Evolutionary conservation across 2,113 vertebrate species (phyloP), one percentile per base, ranked within the genome.

Genomic region (Eretmochelys imbricata): DNA sequence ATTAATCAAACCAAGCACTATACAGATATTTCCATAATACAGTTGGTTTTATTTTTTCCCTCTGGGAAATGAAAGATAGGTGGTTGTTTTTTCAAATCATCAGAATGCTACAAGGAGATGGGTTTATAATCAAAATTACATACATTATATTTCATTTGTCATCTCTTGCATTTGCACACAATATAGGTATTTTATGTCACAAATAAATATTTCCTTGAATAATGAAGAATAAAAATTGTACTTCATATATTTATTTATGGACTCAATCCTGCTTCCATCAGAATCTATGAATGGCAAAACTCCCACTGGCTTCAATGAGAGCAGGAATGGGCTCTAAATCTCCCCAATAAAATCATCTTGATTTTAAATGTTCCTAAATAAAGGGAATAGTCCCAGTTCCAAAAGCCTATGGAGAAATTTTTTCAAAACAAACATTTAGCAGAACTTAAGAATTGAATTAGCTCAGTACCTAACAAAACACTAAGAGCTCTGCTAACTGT

Each of bases 191-290:
- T 96, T 94, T 31, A 42, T 85, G 80, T 89, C 92, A 95, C 65
- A 82, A 6, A 59, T 84, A 86, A 91, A 76, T 76, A 42, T 76
- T 27, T 46, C 42, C 65, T 42, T 88, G 93, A 97, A 90, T 83
- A 93, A 87, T 94, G 87, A 89, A 91, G 89, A 42, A 92, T 46
- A n/a, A 95, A 91, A 96, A 85, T 14, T 51, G 75, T 54, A 31
- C 89, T 97, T 93, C 85, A 79, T 83, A 29, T 89, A 87, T 79
- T 96, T 89, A 92, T 82, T 97, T 96, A 91, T 94, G 92, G 90
- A 95, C 89, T 94, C 92, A 78, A 1, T 69, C 83, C 54, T 92
- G 65, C 94, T 95, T 92, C 96, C 92, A 85, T 96, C 76, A n/a
- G 50, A 83, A 80, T 89, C 87, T 93, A 22, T 85, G 88, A 42